Evolutionary conservation across 1,140 invertebrate genomes (phyloP), one percentile per base, ranked within the genome.

Genomic region (Anthonomus grandis): DNA sequence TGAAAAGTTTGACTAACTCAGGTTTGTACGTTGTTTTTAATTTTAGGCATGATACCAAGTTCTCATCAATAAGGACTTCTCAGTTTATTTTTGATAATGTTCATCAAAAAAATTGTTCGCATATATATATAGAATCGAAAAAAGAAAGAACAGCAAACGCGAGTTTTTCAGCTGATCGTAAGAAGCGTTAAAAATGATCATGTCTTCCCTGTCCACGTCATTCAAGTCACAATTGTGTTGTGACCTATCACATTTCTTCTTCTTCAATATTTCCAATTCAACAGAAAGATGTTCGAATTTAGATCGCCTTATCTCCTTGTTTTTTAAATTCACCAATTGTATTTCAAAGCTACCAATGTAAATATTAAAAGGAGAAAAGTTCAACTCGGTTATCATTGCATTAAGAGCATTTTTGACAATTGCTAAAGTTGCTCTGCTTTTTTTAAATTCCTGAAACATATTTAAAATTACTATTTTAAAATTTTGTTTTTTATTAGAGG

Each of bases 401-500:
- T 67, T 67, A 37, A 68, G 59, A 64, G 61, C 62, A 62, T 63
- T 66, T 66, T 50, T 47, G 22, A 69, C 49, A 48, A 70, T 68
- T 45, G 64, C 59, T 60, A 68, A 44, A 59, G 64, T 66, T 45
- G 55, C 50, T 60, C 37, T 61, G 49, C 59, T 64, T 19, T 52
- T 62, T 67, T 61, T 69, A 53, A 69, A 64, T 62, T 66, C 39
- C 31, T 51, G 19, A 62, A 64, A 64, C 44, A 66, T 68, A 48
- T 62, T 60, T 60, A 57, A 59, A 60, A 64, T 59, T 55, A 60
- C 45, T 55, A 55, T 66, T 57, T 46, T 67, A 55, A 66, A 66
- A 53, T 65, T 60, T 49, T 57, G 54, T 45, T 31, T 62, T 47
- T 59, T 42, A 59, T 47, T 42, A 31, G 13, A 18, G 19, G 49